Evolutionary conservation across 2,113 vertebrate genomes (phyloP).

Genomic region (Pomatostomus ruficeps): DNA sequence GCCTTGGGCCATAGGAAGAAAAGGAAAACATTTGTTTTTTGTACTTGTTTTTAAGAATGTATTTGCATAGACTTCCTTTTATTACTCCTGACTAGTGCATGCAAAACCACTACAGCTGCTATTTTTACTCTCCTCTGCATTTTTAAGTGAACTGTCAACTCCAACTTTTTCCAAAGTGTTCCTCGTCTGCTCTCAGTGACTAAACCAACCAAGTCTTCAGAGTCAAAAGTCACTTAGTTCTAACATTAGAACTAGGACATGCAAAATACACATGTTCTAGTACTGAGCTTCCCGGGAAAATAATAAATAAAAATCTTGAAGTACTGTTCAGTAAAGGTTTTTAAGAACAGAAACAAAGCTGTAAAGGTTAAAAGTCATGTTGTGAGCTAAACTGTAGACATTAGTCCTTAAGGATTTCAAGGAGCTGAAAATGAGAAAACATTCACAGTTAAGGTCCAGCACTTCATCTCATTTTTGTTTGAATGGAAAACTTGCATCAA

Average conservation of each 20-base stretch:
- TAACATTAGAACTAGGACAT: not conserved
- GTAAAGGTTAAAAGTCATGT: not conserved
- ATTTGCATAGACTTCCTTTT: not conserved
- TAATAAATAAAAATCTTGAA: not conserved
- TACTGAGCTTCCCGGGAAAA: not conserved
- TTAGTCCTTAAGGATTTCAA: not conserved
- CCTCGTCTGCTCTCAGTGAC: not conserved
- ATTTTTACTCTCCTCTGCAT: not conserved
- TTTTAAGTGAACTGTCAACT: not conserved
- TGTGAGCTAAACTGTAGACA: not conserved
- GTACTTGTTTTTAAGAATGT: not conserved
- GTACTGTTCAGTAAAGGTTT: not conserved
- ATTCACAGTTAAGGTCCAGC: not conserved
- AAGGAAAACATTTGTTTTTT: not conserved
- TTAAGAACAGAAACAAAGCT: not conserved
- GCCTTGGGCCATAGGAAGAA: not conserved
- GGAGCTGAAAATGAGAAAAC: constrained; percentile 4
- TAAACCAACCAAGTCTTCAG: not conserved
- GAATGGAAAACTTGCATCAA: not conserved
- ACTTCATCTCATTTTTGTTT: not conserved
- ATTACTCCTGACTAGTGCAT: constrained; percentile 42
- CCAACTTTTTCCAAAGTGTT: not conserved
- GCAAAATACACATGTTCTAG: not conserved
- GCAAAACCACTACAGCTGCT: not conserved
- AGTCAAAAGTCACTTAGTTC: not conserved